phyloP scores from a whole-genome alignment of 1,140 invertebrate genomes.

The Euwallacea similis region DNA sequence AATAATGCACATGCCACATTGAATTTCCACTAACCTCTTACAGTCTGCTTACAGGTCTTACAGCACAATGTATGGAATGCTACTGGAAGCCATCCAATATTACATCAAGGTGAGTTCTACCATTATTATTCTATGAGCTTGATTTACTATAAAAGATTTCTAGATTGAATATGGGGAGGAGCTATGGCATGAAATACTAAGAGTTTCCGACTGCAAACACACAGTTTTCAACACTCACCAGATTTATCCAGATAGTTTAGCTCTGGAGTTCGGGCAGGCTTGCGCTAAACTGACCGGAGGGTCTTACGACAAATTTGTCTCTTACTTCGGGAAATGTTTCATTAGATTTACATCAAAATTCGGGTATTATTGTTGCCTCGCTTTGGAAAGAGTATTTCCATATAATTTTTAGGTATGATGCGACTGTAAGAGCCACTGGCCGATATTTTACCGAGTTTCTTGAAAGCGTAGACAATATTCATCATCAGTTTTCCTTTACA shows the following conservation, averaged over 20 bases:
- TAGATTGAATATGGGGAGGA: constrained; percentile 81
- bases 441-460: constrained; percentile 88
- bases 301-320: constrained; percentile 73
- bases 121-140: background rate
- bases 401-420: constrained; percentile 67
- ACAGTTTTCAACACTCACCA: constrained; percentile 79
- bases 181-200: constrained; percentile 71
- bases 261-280: constrained; percentile 72
- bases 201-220: constrained; percentile 69
- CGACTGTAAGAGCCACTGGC: constrained; percentile 79
- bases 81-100: constrained; percentile 22
- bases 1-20: no score
- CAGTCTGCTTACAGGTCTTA: background rate
- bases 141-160: constrained; percentile 32
- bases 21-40: no score
- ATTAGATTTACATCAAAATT: constrained; percentile 84
- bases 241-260: constrained; percentile 78
- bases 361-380: constrained; percentile 59
- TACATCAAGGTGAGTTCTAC: constrained; percentile 20
- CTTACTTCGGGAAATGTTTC: constrained; percentile 84
- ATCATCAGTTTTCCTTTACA: constrained; percentile 84
- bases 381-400: background rate
- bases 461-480: constrained; percentile 87
- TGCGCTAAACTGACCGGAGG: constrained; percentile 53
- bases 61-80: constrained; percentile 24